Evolutionary conservation across 2,888 invertebrate species (phyloP), one percentile per base, ranked within the genome.

Genomic region (Polia nebulosa): DNA sequence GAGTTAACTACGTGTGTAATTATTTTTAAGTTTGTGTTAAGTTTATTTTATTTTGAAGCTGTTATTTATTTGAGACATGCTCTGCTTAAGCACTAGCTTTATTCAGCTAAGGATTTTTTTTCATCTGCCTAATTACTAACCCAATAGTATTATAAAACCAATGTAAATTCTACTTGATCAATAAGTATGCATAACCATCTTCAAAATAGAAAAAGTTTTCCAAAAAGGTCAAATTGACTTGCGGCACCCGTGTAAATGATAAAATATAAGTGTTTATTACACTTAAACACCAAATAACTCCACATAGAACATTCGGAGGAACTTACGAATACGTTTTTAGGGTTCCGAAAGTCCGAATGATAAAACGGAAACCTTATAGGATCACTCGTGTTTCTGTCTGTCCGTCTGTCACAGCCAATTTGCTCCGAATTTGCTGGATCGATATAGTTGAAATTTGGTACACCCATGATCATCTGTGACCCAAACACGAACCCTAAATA

Each of bases 11-110:
- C 6, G 5, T 34, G 22, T 36, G 7, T 22, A 47, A 47, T 59
- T 36, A 61, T 61, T 36, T 63, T 47, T 13, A 29, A 47, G 27
- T 60, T 45, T 25, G 11, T 45, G 9, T 27, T 27, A 34, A 45
- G 34, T 45, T n/a, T 32, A n/a, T 39, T 17, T 36, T n/a, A n/a
- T 32, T n/a, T 8, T 17, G 8, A 22, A 29, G 8, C 17, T 59
- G 36, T 36, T 36, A 5, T 22, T 39, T 25, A 39, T 47, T 29
- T 29, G 2, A 17, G 9, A 20, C 13, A 36, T 57, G 17, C 3
- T 71, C 20, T 44, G n/a, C 17, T n/a, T 6, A 15, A 68, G 15
- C 9, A 9, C 39, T 29, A 36, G 36, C 8, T 52, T 34, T 20
- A 44, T 51, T 17, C 9, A 44, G n/a, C 4, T n/a, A 9, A 34